phyloP scores from a whole-genome alignment of 2,113 vertebrate genomes.

The Lepidothrix coronata region DNA sequence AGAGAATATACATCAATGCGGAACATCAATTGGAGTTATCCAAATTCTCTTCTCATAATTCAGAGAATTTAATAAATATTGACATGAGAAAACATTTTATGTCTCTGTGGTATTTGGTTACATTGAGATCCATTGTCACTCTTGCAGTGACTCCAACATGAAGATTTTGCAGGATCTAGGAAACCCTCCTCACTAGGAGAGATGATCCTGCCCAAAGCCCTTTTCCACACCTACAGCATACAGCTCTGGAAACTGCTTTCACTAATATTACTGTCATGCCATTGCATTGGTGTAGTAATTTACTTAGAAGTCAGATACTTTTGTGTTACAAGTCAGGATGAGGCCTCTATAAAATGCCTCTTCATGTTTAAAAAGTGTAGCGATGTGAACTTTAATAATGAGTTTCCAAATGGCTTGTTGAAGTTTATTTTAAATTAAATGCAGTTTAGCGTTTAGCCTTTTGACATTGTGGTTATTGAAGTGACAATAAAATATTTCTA shows the following conservation, averaged over 20 bases:
- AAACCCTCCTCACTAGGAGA: background rate
- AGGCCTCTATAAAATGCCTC: background rate
- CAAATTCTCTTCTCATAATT: background rate
- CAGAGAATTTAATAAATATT: background rate
- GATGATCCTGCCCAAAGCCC: background rate
- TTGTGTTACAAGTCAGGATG: background rate
- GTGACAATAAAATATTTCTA: background rate
- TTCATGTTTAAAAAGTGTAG: background rate
- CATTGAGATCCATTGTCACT: background rate
- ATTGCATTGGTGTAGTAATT: background rate
- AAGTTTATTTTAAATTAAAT: background rate
- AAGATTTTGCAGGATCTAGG: background rate
- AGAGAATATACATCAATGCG: background rate
- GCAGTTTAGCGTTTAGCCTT: background rate
- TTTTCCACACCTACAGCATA: background rate
- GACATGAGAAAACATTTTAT: background rate
- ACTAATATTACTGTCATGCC: background rate
- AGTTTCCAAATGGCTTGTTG: background rate
- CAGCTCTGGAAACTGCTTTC: background rate
- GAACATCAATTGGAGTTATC: background rate
- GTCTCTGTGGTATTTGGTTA: background rate
- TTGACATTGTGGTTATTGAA: background rate
- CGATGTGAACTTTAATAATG: background rate
- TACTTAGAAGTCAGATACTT: background rate
- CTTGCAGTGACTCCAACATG: background rate